phyloP scores from a whole-genome alignment of 2,113 vertebrate species.

The Delphinapterus leucas region DNA sequence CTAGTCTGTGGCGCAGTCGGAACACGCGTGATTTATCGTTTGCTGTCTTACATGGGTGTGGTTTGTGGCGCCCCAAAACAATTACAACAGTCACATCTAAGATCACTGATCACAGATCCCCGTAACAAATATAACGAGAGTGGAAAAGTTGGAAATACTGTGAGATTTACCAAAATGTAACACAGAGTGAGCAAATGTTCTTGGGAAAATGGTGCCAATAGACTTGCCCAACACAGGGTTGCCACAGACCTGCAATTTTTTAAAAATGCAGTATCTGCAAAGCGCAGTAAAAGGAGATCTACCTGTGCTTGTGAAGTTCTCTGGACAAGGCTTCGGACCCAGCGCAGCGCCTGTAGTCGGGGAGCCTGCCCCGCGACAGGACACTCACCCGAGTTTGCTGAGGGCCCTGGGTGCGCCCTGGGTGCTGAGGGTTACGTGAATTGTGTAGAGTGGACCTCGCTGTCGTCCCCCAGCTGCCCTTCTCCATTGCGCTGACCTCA shows the following conservation, averaged over 20 bases:
- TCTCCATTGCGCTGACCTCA: fast-evolving
- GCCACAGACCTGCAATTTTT: too few relatives aligned
- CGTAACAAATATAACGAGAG: background rate
- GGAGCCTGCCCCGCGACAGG: background rate
- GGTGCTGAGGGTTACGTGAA: background rate
- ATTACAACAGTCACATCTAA: background rate
- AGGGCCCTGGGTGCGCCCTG: background rate
- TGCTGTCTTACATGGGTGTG: background rate
- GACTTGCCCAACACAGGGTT: background rate
- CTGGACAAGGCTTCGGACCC: too few relatives aligned
- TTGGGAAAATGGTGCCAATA: background rate
- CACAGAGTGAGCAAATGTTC: background rate
- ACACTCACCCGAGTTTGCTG: background rate
- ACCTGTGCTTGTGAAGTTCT: background rate
- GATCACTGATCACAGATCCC: background rate
- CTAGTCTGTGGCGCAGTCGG: background rate
- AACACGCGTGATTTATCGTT: background rate
- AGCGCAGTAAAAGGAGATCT: background rate
- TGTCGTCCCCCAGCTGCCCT: background rate
- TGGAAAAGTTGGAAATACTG: background rate
- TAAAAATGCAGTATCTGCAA: fast-evolving
- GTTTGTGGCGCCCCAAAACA: background rate
- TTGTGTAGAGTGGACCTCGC: background rate
- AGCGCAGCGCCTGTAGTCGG: background rate
- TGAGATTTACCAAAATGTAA: background rate